These are phyloP conservation scores for Neolamprologus falcicula DNA, from an alignment of 2,113 vertebrate genomes.

Conservation along the genomic window DNA sequence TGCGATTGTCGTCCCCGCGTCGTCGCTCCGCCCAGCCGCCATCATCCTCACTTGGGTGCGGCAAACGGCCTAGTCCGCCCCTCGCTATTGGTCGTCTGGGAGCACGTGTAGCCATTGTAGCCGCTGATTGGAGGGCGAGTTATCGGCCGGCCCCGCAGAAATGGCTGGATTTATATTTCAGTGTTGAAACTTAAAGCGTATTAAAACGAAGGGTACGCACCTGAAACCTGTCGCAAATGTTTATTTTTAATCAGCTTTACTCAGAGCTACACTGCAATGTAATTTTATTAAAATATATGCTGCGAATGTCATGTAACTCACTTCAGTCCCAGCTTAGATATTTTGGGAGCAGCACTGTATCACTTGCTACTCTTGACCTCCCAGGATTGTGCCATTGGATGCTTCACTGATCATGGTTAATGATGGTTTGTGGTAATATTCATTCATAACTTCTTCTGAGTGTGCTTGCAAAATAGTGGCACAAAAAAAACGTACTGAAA, in stretches of 20 bases:
- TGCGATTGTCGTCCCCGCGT: not conserved
- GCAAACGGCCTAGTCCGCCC: not conserved
- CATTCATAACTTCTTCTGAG: not conserved
- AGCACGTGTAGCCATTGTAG: not conserved
- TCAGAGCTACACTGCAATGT: not conserved
- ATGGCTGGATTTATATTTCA: not conserved
- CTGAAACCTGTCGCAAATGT: not conserved
- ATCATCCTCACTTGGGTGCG: slow-evolving; percentile 53
- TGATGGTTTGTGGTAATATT: not conserved
- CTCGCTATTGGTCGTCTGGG: not conserved
- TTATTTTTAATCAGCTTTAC: not conserved
- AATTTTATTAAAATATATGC: not conserved
- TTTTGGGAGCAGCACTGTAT: not conserved
- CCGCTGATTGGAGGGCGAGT: not conserved
- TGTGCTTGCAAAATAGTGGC: not conserved
- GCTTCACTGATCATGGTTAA: not conserved
- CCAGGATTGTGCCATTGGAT: not conserved
- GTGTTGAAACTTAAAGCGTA: not conserved
- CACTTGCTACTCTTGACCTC: not conserved
- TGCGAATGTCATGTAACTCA: not conserved
- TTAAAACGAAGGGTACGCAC: not conserved
- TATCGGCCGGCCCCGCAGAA: not conserved
- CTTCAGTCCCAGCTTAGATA: not conserved
- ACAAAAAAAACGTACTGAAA: not conserved
- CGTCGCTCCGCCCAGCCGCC: slow-evolving; percentile 43